Evolutionary conservation across 2,888 invertebrate genomes (phyloP).

Genomic region (Pterostichus madidus): DNA sequence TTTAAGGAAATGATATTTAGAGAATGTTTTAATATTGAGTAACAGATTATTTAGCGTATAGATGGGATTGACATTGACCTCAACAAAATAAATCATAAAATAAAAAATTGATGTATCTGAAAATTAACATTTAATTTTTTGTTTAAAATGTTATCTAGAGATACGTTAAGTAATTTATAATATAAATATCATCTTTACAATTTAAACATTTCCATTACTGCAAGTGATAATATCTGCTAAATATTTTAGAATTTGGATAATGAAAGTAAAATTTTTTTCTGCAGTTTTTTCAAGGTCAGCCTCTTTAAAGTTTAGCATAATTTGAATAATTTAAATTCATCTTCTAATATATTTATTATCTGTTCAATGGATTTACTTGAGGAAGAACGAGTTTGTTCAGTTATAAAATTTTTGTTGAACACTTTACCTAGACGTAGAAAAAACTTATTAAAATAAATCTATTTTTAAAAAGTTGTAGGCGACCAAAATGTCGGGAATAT

Average conservation of each 20-base stretch:
- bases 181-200: too few species aligned
- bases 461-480: slow-evolving; percentile 14
- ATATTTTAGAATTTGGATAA: background rate
- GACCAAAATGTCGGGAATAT: slow-evolving; percentile 10
- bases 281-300: slow-evolving; percentile 50
- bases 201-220: too few species aligned
- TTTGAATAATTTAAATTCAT: slow-evolving; percentile 61
- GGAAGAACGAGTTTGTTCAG: slow-evolving; percentile 45
- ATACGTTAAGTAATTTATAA: too few species aligned
- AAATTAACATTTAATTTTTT: too few species aligned
- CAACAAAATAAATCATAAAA: too few species aligned
- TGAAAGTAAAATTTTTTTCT: slow-evolving; percentile 32
- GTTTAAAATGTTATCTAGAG: too few species aligned
- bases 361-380: slow-evolving; percentile 3
- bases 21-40: too few species aligned
- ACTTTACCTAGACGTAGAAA: background rate
- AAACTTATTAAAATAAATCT: slow-evolving; percentile 53
- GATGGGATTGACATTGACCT: too few species aligned
- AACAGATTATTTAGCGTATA: too few species aligned
- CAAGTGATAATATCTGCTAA: too few species aligned
- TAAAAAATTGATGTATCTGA: too few species aligned
- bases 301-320: slow-evolving; percentile 51
- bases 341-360: slow-evolving; percentile 52
- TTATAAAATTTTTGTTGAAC: slow-evolving; percentile 23
- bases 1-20: too few species aligned